Conservation (phyloP, 2,113 vertebrate species). For the Bothrops jararaca region DNA sequence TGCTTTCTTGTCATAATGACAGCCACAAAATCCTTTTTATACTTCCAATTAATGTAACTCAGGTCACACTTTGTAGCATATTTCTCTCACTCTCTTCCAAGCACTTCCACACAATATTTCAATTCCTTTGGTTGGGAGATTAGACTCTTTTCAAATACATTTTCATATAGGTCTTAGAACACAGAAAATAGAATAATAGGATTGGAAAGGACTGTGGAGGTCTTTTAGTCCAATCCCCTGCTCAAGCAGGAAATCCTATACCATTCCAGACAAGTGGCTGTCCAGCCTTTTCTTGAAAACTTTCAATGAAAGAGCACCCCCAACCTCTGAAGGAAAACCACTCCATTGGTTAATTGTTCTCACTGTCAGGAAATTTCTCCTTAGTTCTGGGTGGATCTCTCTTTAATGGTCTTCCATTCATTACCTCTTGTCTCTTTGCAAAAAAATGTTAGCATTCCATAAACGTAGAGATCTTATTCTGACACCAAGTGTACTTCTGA, state of each 20-base stretch:
- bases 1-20: not conserved
- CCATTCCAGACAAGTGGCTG: not conserved
- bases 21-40: not conserved
- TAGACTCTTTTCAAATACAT: not conserved
- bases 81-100: not conserved
- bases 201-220: not conserved
- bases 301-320: not conserved
- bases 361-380: not conserved
- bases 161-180: not conserved
- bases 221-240: not conserved
- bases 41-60: not conserved
- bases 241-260: not conserved
- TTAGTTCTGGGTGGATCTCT: not conserved
- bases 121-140: not conserved
- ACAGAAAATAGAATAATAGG: not conserved
- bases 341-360: not conserved
- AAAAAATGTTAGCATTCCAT: not conserved
- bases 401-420: not conserved
- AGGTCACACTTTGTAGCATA: not conserved
- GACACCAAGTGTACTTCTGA: not conserved
- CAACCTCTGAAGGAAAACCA: not conserved
- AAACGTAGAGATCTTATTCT: not conserved
- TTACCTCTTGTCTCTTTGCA: not conserved
- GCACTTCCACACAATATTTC: not conserved
- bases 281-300: not conserved